phyloP scores from a whole-genome alignment of 1,140 invertebrate genomes.

The Cydia fagiglandana region DNA sequence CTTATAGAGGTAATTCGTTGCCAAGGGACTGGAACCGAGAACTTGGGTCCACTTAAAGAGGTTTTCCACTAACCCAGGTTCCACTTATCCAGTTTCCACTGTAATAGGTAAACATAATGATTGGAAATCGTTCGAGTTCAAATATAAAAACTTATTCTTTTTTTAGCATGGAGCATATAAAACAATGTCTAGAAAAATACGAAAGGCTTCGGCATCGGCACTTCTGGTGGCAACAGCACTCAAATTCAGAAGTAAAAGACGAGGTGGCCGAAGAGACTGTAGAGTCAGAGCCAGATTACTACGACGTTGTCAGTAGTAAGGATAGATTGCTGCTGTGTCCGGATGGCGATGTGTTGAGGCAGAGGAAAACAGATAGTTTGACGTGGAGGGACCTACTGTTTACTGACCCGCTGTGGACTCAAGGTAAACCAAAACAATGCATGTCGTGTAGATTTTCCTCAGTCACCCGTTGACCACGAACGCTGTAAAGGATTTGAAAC shows the following conservation, averaged over 20 bases:
- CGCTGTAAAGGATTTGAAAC: too few relatives aligned
- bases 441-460: too few relatives aligned
- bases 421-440: conserved; percentile 49
- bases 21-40: too few relatives aligned
- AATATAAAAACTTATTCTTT: conserved; percentile 32
- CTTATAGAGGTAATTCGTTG: too few relatives aligned
- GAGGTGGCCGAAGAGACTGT: conserved; percentile 46
- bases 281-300: conserved; percentile 44
- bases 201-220: conserved; percentile 70
- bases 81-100: too few relatives aligned
- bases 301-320: conserved; percentile 61
- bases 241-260: conserved; percentile 45
- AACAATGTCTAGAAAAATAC: conserved; percentile 61
- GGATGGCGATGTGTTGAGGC: conserved; percentile 62
- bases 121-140: background rate
- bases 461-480: too few relatives aligned
- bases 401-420: conserved; percentile 67
- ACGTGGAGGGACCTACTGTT: conserved; percentile 78
- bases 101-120: too few relatives aligned
- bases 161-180: conserved; percentile 69
- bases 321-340: conserved; percentile 69
- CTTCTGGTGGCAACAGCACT: conserved; percentile 61
- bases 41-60: too few relatives aligned
- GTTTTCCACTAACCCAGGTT: too few relatives aligned
- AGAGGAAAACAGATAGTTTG: conserved; percentile 65